Percentiles rank a stretch among this genome's conserved stretches.
phyloP scores from a whole-genome alignment of 2,113 vertebrate species.

The Pseudonaja textilis region DNA sequence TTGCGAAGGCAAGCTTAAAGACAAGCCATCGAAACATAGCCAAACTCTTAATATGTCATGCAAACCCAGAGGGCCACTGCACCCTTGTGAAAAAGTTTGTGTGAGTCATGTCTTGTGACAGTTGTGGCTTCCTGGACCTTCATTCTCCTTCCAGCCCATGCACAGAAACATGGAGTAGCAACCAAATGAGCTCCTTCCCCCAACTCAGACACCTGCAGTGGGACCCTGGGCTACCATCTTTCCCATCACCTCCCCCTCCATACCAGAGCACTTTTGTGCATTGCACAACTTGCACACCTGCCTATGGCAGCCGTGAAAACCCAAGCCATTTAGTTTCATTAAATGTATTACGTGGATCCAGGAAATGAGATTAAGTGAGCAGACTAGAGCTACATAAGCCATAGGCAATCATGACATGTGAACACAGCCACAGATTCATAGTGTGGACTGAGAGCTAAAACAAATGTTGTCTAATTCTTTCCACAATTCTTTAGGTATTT shows the following conservation, averaged over 20 bases:
- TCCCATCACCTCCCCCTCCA: background rate
- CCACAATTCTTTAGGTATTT: background rate
- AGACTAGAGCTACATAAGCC: background rate
- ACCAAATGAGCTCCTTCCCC: background rate
- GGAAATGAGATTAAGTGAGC: background rate
- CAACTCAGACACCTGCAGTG: no score
- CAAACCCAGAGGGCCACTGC: background rate
- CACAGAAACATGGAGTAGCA: background rate
- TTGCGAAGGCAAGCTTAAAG: no score
- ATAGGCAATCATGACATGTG: background rate
- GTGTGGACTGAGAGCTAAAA: background rate
- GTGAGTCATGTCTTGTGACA: background rate
- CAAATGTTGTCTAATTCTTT: background rate
- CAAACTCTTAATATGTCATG: background rate
- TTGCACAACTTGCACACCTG: background rate
- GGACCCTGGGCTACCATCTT: no score
- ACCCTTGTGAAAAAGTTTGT: background rate
- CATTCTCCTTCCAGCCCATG: background rate
- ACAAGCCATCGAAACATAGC: background rate
- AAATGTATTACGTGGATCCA: background rate
- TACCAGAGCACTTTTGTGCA: background rate
- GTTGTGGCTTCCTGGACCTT: background rate
- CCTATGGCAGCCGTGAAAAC: background rate
- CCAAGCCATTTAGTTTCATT: background rate
- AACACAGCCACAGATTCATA: background rate